phyloP scores from a whole-genome alignment of 1,140 invertebrate genomes.

The Drosophila paulistorum region DNA sequence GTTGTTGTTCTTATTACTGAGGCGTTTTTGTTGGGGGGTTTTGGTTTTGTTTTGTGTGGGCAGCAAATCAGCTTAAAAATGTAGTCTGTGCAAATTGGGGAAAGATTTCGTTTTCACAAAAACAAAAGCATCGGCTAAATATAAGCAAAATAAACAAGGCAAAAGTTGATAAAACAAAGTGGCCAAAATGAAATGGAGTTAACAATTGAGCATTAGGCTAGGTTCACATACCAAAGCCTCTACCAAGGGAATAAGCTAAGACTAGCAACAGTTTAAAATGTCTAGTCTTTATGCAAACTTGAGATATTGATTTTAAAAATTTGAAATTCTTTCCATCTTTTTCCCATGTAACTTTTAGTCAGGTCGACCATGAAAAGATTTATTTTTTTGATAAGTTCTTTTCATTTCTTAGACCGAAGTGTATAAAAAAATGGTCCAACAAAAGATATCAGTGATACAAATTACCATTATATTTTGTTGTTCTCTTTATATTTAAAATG shows the following conservation, averaged over 20 bases:
- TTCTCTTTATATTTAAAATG: background rate
- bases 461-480: background rate
- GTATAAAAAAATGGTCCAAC: too few species aligned
- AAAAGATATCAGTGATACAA: background rate
- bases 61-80: slow-evolving; percentile 66
- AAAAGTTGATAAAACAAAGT: slow-evolving; percentile 67
- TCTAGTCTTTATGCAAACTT: background rate
- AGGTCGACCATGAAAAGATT: too few species aligned
- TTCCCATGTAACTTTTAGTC: too few species aligned
- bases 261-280: background rate
- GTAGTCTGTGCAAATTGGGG: slow-evolving; percentile 15
- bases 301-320: too few species aligned
- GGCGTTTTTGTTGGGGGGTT: background rate
- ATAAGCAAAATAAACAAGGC: slow-evolving; percentile 47
- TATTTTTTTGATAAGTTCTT: too few species aligned
- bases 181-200: slow-evolving; percentile 40
- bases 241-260: background rate
- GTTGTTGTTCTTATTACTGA: background rate
- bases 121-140: slow-evolving; percentile 45
- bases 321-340: too few species aligned
- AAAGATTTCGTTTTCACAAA: slow-evolving; percentile 22
- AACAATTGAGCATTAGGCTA: slow-evolving; percentile 34
- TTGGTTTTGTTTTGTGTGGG: slow-evolving; percentile 10
- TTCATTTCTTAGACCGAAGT: too few species aligned
- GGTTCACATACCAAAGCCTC: background rate